These are phyloP conservation scores for Trypoxylon attenuatum DNA, from an alignment of 2,888 invertebrate species.

Conservation along the genomic window DNA sequence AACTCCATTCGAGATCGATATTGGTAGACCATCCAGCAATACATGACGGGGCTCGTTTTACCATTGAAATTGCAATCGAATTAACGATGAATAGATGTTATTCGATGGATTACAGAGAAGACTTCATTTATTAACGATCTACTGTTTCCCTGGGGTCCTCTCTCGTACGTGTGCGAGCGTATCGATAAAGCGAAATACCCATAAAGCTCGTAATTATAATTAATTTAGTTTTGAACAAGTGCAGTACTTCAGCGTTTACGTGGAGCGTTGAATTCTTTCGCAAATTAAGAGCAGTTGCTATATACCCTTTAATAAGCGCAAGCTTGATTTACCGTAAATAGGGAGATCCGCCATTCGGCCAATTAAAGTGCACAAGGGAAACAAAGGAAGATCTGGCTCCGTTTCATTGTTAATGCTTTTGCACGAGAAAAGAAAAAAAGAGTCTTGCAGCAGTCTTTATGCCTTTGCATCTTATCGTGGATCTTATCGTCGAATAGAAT, in stretches of 20 bases:
- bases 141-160: slow-evolving; percentile 6
- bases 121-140: slow-evolving; percentile 12
- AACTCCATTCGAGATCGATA: neutral
- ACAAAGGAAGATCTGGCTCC: too few relatives aligned
- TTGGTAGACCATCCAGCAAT: neutral
- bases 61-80: slow-evolving; percentile 31
- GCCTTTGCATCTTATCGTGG: too few relatives aligned
- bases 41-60: slow-evolving; percentile 9
- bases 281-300: neutral
- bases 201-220: neutral
- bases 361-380: too few relatives aligned
- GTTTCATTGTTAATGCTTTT: too few relatives aligned
- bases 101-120: slow-evolving; percentile 19
- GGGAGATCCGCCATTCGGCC: too few relatives aligned
- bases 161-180: neutral
- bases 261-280: neutral
- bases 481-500: too few relatives aligned
- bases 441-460: too few relatives aligned
- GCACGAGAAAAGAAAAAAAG: too few relatives aligned
- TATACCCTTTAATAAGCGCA: neutral
- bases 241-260: neutral
- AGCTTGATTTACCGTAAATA: neutral
- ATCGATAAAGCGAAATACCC: neutral
- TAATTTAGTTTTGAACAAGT: neutral
- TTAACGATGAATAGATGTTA: slow-evolving; percentile 26